These are phyloP conservation scores for Zootoca vivipara DNA, from an alignment of 2,113 vertebrate species.

Conservation along the genomic window DNA sequence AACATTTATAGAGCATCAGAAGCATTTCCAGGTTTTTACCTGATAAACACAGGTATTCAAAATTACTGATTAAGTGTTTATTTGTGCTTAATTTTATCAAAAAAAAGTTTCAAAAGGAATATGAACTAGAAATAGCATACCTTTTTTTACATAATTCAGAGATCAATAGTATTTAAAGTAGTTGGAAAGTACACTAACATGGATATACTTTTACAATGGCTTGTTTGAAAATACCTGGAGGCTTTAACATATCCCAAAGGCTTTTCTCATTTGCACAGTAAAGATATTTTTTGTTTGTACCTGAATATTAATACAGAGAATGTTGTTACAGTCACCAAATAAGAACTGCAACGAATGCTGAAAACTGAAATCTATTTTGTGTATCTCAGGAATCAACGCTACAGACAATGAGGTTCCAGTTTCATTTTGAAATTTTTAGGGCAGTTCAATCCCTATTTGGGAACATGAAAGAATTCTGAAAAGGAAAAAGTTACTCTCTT, in stretches of 20 bases:
- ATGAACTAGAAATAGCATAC: conserved; percentile 65
- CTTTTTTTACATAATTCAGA: conserved; percentile 70
- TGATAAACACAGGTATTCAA: conserved; percentile 35
- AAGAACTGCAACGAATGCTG: conserved; percentile 70
- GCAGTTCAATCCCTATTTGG: conserved; percentile 56
- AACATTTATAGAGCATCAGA: conserved; percentile 1
- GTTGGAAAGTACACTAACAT: conserved; percentile 64
- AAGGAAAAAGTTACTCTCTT: conserved; percentile 30
- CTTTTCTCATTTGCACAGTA: conserved; percentile 79
- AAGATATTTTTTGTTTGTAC: conserved; percentile 76
- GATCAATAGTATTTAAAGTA: conserved; percentile 79
- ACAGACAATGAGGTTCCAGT: conserved; percentile 37
- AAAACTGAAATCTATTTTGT: conserved; percentile 57
- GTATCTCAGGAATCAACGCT: conserved; percentile 53
- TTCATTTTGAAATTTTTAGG: conserved; percentile 59
- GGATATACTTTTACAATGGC: conserved; percentile 67
- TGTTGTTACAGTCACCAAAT: conserved; percentile 56
- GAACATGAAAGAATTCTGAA: conserved; percentile 53
- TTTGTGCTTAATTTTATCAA: conserved; percentile 33
- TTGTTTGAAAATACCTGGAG: conserved; percentile 76
- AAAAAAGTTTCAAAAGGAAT: conserved; percentile 58
- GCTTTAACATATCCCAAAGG: conserved; percentile 73
- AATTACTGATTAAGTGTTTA: conserved; percentile 37
- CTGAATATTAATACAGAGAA: conserved; percentile 72
- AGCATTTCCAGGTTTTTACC: conserved; percentile 27